Evolutionary conservation across 2,888 invertebrate species (phyloP).

Genomic region (Pteria penguin): DNA sequence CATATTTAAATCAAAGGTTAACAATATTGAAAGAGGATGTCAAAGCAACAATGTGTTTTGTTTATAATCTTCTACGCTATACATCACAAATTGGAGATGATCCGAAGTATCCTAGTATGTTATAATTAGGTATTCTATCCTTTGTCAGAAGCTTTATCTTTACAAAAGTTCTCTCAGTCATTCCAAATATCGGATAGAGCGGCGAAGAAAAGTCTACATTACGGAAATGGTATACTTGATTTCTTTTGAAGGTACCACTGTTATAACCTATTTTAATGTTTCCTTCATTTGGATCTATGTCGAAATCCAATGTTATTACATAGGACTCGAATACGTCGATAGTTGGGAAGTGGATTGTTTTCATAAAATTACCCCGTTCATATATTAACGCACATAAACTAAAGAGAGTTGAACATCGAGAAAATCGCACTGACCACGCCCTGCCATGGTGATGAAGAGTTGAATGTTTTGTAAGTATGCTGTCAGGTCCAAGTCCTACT

Average conservation of each 20-base stretch:
- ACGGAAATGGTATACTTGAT: background rate
- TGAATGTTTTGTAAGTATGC: background rate
- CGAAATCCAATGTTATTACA: background rate
- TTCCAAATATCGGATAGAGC: constrained; percentile 1
- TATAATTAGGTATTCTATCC: background rate
- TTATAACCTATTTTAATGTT: background rate
- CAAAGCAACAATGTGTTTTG: too few species aligned
- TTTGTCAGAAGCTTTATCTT: background rate
- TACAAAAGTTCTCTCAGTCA: constrained; percentile 3
- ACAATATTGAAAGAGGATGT: too few species aligned
- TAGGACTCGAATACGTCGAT: background rate
- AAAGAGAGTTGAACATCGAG: background rate
- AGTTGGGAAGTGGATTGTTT: background rate
- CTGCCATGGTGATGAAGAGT: background rate
- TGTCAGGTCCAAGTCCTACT: background rate
- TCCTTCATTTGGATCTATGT: background rate
- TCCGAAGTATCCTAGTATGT: background rate
- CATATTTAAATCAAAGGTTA: too few species aligned
- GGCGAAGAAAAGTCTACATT: background rate
- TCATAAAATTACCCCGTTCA: background rate
- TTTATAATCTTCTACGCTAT: too few species aligned
- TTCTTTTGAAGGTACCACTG: background rate
- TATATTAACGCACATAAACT: background rate
- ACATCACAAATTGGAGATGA: background rate
- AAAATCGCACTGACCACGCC: background rate